Percentiles rank a stretch among this genome's conserved stretches.
phyloP scores from a whole-genome alignment of 2,888 invertebrate species.

The Parnassius smintheus region DNA sequence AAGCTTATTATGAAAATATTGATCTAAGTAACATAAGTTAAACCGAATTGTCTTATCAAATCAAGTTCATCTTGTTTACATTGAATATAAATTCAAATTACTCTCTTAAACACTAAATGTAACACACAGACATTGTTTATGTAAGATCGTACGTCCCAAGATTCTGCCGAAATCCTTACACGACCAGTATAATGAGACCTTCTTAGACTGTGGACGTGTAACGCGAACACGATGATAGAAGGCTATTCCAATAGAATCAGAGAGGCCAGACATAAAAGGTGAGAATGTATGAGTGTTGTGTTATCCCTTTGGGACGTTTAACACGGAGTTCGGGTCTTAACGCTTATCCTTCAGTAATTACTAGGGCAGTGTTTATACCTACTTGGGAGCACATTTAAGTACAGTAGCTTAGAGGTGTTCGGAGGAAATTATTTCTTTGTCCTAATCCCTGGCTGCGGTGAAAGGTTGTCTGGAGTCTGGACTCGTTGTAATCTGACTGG shows the following conservation, averaged over 20 bases:
- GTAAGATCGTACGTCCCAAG: constrained; percentile 39
- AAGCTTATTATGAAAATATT: no score
- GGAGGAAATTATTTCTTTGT: constrained; percentile 35
- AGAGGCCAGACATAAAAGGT: constrained; percentile 61
- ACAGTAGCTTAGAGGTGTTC: constrained; percentile 34
- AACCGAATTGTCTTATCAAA: no score
- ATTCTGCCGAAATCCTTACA: constrained; percentile 46
- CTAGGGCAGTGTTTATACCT: constrained; percentile 61
- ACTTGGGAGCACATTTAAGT: constrained; percentile 34
- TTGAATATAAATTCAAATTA: no score
- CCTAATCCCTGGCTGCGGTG: constrained; percentile 33
- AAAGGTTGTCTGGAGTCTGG: constrained; percentile 27
- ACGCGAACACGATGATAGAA: constrained; percentile 29
- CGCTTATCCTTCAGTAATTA: constrained; percentile 72
- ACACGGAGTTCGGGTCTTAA: constrained; percentile 69
- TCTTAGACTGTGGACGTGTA: constrained; percentile 29
- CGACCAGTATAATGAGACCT: constrained; percentile 43
- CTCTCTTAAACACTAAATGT: neutral
- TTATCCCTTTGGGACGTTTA: constrained; percentile 66
- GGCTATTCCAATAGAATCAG: constrained; percentile 34
- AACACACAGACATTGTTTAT: constrained; percentile 20
- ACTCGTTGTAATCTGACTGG: constrained; percentile 17
- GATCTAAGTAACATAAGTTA: no score
- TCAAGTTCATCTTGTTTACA: no score
- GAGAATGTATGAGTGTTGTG: constrained; percentile 58